Conservation (phyloP, 1,140 invertebrate species). For the Musca domestica region DNA sequence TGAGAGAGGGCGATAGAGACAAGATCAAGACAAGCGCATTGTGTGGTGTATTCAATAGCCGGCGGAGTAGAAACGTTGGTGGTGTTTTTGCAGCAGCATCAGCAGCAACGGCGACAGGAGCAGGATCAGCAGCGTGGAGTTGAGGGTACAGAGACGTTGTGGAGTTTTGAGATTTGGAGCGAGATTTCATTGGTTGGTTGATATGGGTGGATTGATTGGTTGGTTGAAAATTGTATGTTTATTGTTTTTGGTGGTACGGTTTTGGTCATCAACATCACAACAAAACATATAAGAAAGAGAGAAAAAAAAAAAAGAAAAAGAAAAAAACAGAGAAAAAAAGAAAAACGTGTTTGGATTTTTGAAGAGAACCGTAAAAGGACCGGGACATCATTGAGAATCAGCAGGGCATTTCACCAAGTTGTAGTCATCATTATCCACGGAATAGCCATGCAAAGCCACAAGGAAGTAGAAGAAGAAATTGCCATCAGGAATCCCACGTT, state of each 20-base stretch:
- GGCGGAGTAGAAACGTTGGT: constrained; percentile 4
- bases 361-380: constrained; percentile 11
- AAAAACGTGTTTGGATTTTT: constrained; percentile 37
- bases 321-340: constrained; percentile 49
- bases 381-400: background rate
- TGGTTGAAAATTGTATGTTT: background rate
- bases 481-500: constrained; percentile 36
- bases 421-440: background rate
- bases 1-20: constrained; percentile 6
- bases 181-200: constrained; percentile 1
- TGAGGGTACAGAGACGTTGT: background rate
- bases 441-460: background rate
- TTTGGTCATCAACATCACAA: constrained; percentile 23
- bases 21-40: background rate
- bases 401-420: background rate
- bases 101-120: background rate
- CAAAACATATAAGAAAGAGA: constrained; percentile 46
- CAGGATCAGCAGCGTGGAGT: background rate
- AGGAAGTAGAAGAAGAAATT: background rate
- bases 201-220: background rate
- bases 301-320: constrained; percentile 52
- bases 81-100: background rate
- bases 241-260: background rate
- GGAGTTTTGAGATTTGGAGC: background rate
- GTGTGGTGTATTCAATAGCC: background rate